Evolutionary conservation across 2,113 vertebrate genomes (phyloP), one percentile per base, ranked within the genome.

Genomic region (Laterallus jamaicensis): DNA sequence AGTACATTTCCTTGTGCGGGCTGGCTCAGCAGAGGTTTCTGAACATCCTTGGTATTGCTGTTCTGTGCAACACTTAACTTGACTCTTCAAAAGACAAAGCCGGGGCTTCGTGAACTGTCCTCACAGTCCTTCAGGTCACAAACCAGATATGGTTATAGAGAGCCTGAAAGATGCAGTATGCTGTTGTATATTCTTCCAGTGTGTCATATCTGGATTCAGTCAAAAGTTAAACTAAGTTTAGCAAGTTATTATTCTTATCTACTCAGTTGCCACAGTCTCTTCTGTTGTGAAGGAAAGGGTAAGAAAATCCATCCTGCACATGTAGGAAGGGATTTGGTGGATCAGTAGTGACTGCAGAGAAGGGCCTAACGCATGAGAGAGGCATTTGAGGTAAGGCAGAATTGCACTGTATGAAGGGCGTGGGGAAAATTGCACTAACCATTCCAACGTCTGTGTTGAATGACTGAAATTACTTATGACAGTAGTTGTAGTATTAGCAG

Each of bases 1-100:
- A 97, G 85, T 94, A 92, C 71, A 55, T 90, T 95, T 93, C 78
- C 97, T 97, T 97, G 92, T 98, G 93, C 85, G 52, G 73, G 78
- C 82, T 97, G 73, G 70, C 77, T 96, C 86, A 93, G 91, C 81
- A 97, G 68, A 92, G 81, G 66, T 93, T 92, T 96, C 92, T 94
- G 80, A 97, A 88, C 87, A 66, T 78, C 70, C 66, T 83, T 90
- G 92, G 81, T 95, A 96, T 92, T 95, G 69, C 75, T 91, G 75
- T 92, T 97, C 74, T 92, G 37, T 92, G 87, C 50, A 94, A 75
- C 78, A 70, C 90, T 91, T 88, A 86, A 95, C 68, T 59, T 88
- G 91, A 58, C 20, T 75, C 21, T 88, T 80, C 58, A 89, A 85
- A 74, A 94, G 82, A 31, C 59, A 66, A 59, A 81, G 50, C 21